Conservation (phyloP, 2,113 vertebrate species). For the Pantherophis guttatus region DNA sequence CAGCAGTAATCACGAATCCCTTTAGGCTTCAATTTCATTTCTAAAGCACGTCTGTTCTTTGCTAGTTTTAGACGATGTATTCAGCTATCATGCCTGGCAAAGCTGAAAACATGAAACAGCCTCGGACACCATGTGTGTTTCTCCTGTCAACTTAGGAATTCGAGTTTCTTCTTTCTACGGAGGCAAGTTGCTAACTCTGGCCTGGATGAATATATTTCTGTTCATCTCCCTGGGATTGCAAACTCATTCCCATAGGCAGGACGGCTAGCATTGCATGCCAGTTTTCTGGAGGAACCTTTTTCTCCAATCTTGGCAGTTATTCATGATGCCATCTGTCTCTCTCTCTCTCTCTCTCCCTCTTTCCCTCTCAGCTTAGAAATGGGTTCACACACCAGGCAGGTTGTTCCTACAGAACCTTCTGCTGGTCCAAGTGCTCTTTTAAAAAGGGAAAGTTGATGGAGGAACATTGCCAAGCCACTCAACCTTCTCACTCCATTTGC, state of each 20-base stretch:
- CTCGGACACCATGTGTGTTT: neutral
- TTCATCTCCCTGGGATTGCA: constrained; percentile 7
- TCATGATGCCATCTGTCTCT: constrained; percentile 25
- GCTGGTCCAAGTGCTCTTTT: neutral
- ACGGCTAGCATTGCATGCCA: constrained; percentile 7
- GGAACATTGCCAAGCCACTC: neutral
- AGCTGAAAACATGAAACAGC: neutral
- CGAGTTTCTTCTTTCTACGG: neutral
- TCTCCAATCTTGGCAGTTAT: neutral
- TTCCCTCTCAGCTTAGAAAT: constrained; percentile 11
- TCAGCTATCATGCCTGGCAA: neutral
- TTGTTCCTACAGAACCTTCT: constrained; percentile 12
- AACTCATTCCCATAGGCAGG: neutral
- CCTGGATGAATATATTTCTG: constrained; percentile 1
- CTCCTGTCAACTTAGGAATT: neutral
- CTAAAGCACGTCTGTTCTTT: neutral
- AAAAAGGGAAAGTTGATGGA: neutral
- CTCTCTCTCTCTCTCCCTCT: neutral
- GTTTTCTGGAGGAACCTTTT: constrained; percentile 27
- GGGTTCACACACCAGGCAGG: constrained; percentile 12
- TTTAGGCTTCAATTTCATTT: neutral
- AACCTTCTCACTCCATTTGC: neutral
- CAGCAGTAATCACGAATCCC: constrained; percentile 7
- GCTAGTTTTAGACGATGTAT: neutral
- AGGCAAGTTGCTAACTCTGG: neutral